Evolutionary conservation across 2,797 vertebrate species (phyloP), one percentile per base, ranked within the genome.

Genomic region (Tympanoctomys barrerae): DNA sequence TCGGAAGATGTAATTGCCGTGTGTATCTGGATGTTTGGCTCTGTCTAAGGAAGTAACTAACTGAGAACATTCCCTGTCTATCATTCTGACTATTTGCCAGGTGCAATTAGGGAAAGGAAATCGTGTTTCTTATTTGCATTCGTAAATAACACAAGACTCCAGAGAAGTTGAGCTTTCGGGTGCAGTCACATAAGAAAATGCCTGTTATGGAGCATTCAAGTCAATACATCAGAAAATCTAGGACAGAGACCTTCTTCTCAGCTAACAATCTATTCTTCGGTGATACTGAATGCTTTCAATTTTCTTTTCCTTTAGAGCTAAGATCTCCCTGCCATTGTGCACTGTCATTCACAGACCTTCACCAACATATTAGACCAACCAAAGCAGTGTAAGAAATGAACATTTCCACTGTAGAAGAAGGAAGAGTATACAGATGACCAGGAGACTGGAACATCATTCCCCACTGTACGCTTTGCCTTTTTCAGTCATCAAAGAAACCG

Each of bases 121-220:
- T 52, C 62, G 57, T 87, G 66, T 80, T 95, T 87, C 77, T 91
- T 82, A 26, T 87, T 85, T 88, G 62, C 71, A 59, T 80, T 92
- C 82, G 70, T 70, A 84, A 94, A 70, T 86, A 91, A 52, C 54
- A 73, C 36, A 90, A 52, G 52, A 68, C 94, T 95, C 61, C 64
- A 75, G 89, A 87, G 83, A 88, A 82, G 66, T 31, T 68, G 54
- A 89, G 42, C 75, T 68, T 70, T 87, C 70, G 79, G 68, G 31
- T 42, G 10, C 39, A 42, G 49, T 79, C 31, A 57, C 33, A 26
- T 46, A 68, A 49, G 61, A 96, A 87, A 80, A 31, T 81, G 52
- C 7, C 42, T 36, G 57, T n/a, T 9, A 61, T 31, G 24, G 4
- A 82, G 68, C 39, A 62, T 49, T 22, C 52, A 26, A 52, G 59